Evolutionary conservation across 1,140 invertebrate species (phyloP), one percentile per base, ranked within the genome.

Genomic region (Apis laboriosa): DNA sequence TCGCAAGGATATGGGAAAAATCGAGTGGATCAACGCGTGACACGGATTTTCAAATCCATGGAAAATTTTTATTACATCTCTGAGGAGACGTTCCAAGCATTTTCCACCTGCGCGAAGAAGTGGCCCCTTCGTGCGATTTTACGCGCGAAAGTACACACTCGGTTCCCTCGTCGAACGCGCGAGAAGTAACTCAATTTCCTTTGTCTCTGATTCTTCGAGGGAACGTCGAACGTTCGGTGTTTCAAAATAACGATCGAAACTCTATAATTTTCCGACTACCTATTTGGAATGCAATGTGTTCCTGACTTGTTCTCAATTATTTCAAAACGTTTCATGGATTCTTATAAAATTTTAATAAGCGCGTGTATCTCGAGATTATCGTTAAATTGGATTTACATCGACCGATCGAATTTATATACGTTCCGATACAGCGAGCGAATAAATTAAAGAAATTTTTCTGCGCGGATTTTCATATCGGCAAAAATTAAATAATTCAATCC

Each of bases 111-210:
- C 70, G 5, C 13, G 19, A 9, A 64, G 0, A 80, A 64, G 17
- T 19, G 49, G 28, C 77, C 34, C 24, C 68, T 73, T 28, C 12
- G 56, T 49, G 15, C 34, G 51, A 75, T 24, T 80, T 75, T 34
- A 15, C n/a, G 19, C 34, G 19, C n/a, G 19, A 9, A 56, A 56
- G 21, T 56, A n/a, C 60, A 64, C 34, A 2, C 58, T 66, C n/a
- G 51, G 28, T 56, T 49, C 15, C 13, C 60, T 13, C 34, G 70
- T 49, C 61, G 60, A 66, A 56, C 60, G 21, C 49, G 78, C 21
- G 17, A 24, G 60, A 24, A 55, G 17, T 12, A 64, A 28, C 66
- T 66, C n/a, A 9, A 43, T 74, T n/a, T 9, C 2, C 58, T 55
- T 43, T 64, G 55, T 43, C 15, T 58, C 5, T 1, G n/a, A 5